Evolutionary conservation across 2,888 invertebrate genomes (phyloP).

Genomic region (Heteropelma amictum): DNA sequence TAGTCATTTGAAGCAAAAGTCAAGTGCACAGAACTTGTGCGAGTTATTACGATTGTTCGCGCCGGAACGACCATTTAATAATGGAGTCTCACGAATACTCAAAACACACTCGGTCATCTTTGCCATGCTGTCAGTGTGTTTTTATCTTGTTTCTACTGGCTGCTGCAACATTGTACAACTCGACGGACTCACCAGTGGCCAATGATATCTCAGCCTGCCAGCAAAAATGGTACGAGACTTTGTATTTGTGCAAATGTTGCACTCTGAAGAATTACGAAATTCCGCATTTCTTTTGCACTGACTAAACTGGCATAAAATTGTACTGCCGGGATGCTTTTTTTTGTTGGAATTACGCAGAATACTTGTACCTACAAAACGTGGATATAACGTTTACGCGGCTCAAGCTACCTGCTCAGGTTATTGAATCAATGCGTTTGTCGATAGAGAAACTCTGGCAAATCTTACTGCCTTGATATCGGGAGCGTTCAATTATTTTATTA

Average conservation of each 20-base stretch:
- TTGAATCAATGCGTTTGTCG: background rate
- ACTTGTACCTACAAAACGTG: background rate
- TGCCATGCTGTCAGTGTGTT: slow-evolving; percentile 15
- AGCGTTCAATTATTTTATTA: background rate
- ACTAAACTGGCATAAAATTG: background rate
- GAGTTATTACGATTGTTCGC: slow-evolving; percentile 61
- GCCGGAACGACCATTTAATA: slow-evolving; percentile 62
- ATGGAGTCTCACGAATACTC: slow-evolving; percentile 47
- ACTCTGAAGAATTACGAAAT: background rate
- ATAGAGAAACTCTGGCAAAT: background rate
- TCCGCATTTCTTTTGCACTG: background rate
- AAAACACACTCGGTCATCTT: slow-evolving; percentile 47
- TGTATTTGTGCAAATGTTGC: background rate
- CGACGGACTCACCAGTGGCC: background rate
- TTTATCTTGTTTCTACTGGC: background rate
- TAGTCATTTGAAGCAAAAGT: slow-evolving; percentile 38
- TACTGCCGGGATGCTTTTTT: background rate
- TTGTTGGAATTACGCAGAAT: background rate
- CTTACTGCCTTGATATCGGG: background rate
- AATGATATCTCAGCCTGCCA: background rate
- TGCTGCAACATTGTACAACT: background rate
- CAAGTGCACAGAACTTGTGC: slow-evolving; percentile 41
- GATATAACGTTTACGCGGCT: background rate
- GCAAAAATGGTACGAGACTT: slow-evolving; percentile 5
- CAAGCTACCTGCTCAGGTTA: background rate